Evolutionary conservation across 2,888 invertebrate species (phyloP).

Genomic region (Mesoligia furuncula): DNA sequence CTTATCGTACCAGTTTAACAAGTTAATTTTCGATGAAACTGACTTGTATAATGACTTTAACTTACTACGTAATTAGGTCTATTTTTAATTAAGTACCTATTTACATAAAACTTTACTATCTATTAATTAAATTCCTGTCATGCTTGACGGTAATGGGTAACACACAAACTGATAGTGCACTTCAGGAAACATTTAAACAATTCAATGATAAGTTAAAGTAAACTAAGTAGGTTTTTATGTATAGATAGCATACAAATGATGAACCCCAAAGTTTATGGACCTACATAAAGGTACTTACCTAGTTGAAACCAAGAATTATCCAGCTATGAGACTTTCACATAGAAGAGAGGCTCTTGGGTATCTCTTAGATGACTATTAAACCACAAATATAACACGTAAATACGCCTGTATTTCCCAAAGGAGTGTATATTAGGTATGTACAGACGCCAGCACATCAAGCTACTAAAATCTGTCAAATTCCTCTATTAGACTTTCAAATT

Average conservation of each 20-base stretch:
- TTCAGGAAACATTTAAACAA: conserved; percentile 35
- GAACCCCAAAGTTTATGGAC: not conserved
- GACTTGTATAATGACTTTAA: not conserved
- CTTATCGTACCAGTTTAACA: not conserved
- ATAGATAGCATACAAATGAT: conserved; percentile 2
- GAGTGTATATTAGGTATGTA: not conserved
- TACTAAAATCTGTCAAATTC: no score
- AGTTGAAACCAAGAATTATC: not conserved
- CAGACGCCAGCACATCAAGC: not conserved
- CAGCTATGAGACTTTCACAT: not conserved
- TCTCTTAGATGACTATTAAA: not conserved
- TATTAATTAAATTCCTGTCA: conserved; percentile 38
- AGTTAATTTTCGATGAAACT: not conserved
- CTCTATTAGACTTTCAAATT: no score
- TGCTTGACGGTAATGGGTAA: conserved; percentile 20
- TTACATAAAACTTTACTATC: conserved; percentile 29
- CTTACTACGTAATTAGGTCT: not conserved
- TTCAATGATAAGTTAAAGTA: conserved; percentile 38
- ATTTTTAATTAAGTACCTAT: not conserved
- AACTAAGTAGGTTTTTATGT: conserved; percentile 3
- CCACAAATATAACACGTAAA: not conserved
- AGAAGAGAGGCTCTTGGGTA: not conserved
- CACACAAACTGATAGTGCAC: conserved; percentile 30
- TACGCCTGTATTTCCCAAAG: not conserved
- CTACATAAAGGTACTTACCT: not conserved